Base-by-base conservation (phyloP, 2,113 vertebrate genomes). In the Dicerorhinus sumatrensis region DNA sequence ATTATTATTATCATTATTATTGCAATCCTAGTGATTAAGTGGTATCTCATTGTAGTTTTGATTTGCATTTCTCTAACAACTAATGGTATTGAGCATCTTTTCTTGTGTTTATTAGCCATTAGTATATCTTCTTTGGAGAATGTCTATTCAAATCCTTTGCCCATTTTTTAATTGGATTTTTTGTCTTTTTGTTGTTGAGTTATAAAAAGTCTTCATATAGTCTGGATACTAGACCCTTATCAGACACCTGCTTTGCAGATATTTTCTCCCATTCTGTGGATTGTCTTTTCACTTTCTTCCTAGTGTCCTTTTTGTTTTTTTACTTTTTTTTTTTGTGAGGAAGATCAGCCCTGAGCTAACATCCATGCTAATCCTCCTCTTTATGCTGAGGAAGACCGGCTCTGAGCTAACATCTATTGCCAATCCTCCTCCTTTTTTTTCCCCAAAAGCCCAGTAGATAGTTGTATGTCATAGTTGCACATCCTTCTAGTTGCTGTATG, bases 171-270 rank as follows among this genome's bases (percentile, higher is more conserved):
- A 89, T 36, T 75, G 60, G 20, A 16, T 62, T 31, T 6, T 54
- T 56, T 65, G 29, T 89, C 93, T 75, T 89, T 73, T 67, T 76
- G 25, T 67, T 42, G 27, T 51, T 75, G 56, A 73, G 46, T 72
- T n/a, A 17, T 80, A 81, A 72, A 75, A 75, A 13, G 79, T 65
- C 29, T 67, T 73, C 56, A 14, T n/a, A 54, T 54, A 46, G 60
- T 14, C 75, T 81, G 9, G 56, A 72, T 87, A 73, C 33, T 58
- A 92, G 54, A 83, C 31, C 31, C 23, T 48, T 67, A 63, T 62
- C 76, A 94, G 84, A 63, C 54, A 85, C 21, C 73, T 25, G 20
- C 89, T 73, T 75, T 94, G 9, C n/a, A 89, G 75, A 56, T 84
- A 69, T 91, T 69, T 95, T 67, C 83, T 65, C 27, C 60, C 46